Evolutionary conservation across 2,797 vertebrate genomes (phyloP), one percentile per base, ranked within the genome.

Genomic region (Smutsia gigantea): DNA sequence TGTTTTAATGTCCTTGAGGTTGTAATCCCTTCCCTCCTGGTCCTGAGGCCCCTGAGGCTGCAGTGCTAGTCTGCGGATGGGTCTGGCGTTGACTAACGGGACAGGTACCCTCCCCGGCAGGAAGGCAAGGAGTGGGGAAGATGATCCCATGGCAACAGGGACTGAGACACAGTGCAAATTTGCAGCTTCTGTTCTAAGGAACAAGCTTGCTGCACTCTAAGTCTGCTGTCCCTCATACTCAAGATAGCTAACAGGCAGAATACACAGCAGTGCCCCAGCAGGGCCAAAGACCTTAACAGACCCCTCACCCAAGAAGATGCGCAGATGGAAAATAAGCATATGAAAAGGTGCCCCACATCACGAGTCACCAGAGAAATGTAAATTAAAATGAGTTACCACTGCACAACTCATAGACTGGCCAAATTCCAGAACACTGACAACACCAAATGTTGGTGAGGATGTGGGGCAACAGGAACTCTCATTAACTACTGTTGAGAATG

Each of bases 101-200:
- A 0, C 18, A 66, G 63, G 15, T 0, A 0, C 3, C 27, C 14
- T 71, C 37, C 37, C 71, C 7, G 37, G 69, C 42, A 61, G 37
- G 34, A 55, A 61, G 37, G 46, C 25, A 49, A 69, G 61, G 25
- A 5, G 21, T 15, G n/a, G 27, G 42, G 7, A 49, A 12, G 63
- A 18, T 0, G 18, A 37, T 75, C n/a, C 25, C 51, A 21, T 1
- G 11, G 39, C 12, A 4, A 34, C 7, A 27, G 14, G 21, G 37
- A 27, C 42, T 0, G 0, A 39, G 63, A 63, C 46, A 19, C 21
- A 31, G 57, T 5, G 7, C 29, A 68, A 5, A 51, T 3, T 0
- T 11, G n/a, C 53, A n/a, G 53, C 59, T 18, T 93, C 59, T n/a
- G 34, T 29, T 72, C 25, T 29, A 19, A 34, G 64, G 23, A 4